Evolutionary conservation across 2,888 invertebrate genomes (phyloP).

Genomic region (Chymomyza fuscimana): DNA sequence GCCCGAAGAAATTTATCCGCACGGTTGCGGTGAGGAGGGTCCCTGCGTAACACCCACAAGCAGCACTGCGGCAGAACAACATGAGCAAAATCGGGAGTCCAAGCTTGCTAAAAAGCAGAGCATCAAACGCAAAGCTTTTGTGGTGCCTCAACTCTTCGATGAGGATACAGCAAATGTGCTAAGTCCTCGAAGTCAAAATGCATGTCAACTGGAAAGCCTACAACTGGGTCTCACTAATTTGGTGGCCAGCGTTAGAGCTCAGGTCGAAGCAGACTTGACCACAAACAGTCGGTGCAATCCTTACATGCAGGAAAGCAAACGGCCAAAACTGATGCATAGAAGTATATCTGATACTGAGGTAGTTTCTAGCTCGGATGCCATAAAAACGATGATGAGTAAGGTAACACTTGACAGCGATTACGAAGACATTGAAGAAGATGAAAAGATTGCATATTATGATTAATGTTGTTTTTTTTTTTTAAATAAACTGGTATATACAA

Average conservation of each 20-base stretch:
- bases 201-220: background rate
- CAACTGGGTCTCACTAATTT: background rate
- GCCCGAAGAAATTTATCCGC: slow-evolving; percentile 41
- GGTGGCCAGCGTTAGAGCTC: background rate
- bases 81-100: too few species aligned
- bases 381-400: background rate
- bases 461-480: too few species aligned
- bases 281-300: background rate
- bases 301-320: background rate
- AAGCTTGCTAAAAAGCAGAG: too few species aligned
- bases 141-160: background rate
- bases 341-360: background rate
- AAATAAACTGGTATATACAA: too few species aligned
- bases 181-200: background rate
- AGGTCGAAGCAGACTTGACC: background rate
- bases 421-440: background rate
- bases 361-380: background rate
- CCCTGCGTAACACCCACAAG: slow-evolving; percentile 19
- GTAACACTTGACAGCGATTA: background rate
- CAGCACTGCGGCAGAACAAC: background rate
- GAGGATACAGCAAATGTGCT: background rate
- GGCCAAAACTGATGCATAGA: background rate
- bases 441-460: background rate
- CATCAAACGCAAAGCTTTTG: background rate
- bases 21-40: slow-evolving; percentile 54